Evolutionary conservation across 2,888 invertebrate genomes (phyloP).

Genomic region (Drosophila meridionalis): DNA sequence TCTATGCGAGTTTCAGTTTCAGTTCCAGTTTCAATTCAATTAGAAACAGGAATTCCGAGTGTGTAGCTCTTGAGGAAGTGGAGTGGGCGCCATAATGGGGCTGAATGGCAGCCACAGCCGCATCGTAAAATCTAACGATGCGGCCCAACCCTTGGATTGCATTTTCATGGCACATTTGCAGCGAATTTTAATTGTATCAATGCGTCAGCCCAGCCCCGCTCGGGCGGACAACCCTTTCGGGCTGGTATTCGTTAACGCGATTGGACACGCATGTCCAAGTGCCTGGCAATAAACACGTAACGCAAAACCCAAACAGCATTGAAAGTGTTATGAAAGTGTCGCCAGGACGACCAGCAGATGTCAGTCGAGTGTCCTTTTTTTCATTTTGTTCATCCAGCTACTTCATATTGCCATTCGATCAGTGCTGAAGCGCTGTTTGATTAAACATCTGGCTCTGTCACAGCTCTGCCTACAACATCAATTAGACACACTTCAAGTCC

Average conservation of each 20-base stretch:
- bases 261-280: conserved; percentile 83
- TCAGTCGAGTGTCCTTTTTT: conserved; percentile 40
- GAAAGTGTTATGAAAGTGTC: conserved; percentile 76
- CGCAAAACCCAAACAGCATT: conserved; percentile 57
- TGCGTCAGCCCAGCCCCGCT: conserved; percentile 35
- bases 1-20: conserved; percentile 22
- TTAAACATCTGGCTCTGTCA: conserved; percentile 37
- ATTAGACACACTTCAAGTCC: conserved; percentile 78
- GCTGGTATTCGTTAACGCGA: conserved; percentile 63
- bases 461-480: conserved; percentile 45
- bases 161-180: conserved; percentile 74
- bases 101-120: conserved; percentile 41
- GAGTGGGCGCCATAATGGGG: background rate
- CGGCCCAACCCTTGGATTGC: conserved; percentile 74
- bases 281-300: conserved; percentile 76
- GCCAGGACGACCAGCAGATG: conserved; percentile 72
- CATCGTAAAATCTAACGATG: conserved; percentile 76
- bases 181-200: conserved; percentile 75
- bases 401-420: conserved; percentile 50
- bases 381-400: conserved; percentile 4
- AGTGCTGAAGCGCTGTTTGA: conserved; percentile 21
- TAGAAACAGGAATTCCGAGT: conserved; percentile 42
- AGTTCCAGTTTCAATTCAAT: conserved; percentile 56
- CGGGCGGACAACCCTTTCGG: conserved; percentile 63
- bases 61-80: background rate